Evolutionary conservation across 1,140 invertebrate species (phyloP), one percentile per base, ranked within the genome.

Genomic region (Apolygus lucorum): DNA sequence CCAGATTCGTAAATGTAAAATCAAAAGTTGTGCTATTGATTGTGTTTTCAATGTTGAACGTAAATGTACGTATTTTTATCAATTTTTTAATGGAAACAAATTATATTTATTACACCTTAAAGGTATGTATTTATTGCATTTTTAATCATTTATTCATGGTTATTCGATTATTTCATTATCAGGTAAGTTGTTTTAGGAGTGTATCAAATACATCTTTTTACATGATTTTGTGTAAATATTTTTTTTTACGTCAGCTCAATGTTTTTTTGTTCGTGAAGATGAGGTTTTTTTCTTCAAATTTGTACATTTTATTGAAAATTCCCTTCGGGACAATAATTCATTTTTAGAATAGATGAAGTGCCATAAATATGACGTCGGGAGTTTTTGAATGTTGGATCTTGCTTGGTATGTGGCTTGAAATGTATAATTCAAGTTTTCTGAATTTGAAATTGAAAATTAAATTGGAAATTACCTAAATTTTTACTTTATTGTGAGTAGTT

Each of bases 71-170:
- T 49, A 17, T 49, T 49, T 49, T 49, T 17, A 49, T 11, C 34
- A 49, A 49, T 49, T 49, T 49, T 49, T 17, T 49, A 49, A 49
- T 11, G 34, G 8, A 17, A 49, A 49, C 34, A 49, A 49, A 49
- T 11, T 49, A 49, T 49, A 49, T 49, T 49, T 49, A 49, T 49
- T 49, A 11, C 8, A 49, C 34, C 34, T 49, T 49, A 49, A 49
- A 49, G 34, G 34, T 49, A 49, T 49, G 34, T 49, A 49, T 49
- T 49, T 49, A 49, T 49, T 49, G 34, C 34, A 49, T 49, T 49
- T 49, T 49, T 49, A n/a, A 49, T 49, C 34, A 17, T 49, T 49
- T 49, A 49, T 49, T 11, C 34, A 11, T 49, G 34, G 34, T 49
- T 49, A 49, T 49, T 49, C 34, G 34, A 49, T 8, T 49, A 49